Evolutionary conservation across 2,888 invertebrate genomes (phyloP).

Genomic region (Latrodectus elegans): DNA sequence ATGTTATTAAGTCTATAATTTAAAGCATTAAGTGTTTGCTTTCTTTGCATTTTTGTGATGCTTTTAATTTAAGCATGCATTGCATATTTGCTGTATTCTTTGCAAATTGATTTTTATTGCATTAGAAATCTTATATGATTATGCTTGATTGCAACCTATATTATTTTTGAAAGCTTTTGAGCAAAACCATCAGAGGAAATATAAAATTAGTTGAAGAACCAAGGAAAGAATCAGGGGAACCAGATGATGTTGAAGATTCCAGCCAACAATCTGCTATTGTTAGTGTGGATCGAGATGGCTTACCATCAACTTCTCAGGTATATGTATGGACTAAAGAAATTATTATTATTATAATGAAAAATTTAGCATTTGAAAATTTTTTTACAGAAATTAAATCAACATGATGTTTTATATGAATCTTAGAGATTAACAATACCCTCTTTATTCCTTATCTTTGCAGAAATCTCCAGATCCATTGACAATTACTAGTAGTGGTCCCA

Average conservation of each 20-base stretch:
- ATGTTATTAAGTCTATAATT: background rate
- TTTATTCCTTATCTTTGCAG: background rate
- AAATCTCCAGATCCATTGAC: slow-evolving; percentile 68
- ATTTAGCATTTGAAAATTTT: background rate
- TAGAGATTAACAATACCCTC: background rate
- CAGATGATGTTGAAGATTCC: slow-evolving; percentile 73
- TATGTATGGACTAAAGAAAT: background rate
- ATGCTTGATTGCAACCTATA: slow-evolving; percentile 4
- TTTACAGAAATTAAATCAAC: background rate
- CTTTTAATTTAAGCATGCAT: background rate
- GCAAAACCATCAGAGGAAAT: slow-evolving; percentile 85
- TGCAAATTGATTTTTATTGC: background rate
- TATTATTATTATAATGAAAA: background rate
- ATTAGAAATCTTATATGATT: background rate
- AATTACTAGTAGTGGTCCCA: slow-evolving; percentile 67
- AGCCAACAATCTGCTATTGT: slow-evolving; percentile 71
- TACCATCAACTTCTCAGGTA: slow-evolving; percentile 56
- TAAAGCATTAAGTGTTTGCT: no score
- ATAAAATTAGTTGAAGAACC: slow-evolving; percentile 78
- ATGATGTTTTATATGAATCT: background rate
- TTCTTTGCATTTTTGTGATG: no score
- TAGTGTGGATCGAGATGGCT: slow-evolving; percentile 71
- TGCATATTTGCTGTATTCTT: background rate
- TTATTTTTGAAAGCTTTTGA: slow-evolving; percentile 81
- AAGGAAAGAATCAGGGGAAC: slow-evolving; percentile 73